phyloP scores from a whole-genome alignment of 2,888 invertebrate species.

The Nipponacmea schrenckii region DNA sequence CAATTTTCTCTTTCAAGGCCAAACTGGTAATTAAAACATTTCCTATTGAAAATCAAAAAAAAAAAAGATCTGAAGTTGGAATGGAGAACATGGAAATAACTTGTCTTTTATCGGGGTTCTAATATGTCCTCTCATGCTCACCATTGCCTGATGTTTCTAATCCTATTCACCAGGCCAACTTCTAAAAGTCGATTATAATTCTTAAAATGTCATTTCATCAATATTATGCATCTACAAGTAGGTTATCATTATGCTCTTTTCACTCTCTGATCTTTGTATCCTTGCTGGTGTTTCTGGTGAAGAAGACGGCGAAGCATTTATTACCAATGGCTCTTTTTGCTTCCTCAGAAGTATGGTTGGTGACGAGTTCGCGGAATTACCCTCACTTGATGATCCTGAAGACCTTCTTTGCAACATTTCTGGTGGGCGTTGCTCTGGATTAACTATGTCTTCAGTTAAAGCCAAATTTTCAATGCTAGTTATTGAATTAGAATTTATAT shows the following conservation, averaged over 20 bases:
- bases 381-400: not conserved
- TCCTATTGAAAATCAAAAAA: too few relatives aligned
- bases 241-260: slow-evolving; percentile 45
- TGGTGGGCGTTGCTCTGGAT: not conserved
- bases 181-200: too few relatives aligned
- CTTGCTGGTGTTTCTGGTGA: not conserved
- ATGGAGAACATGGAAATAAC: too few relatives aligned
- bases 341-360: not conserved
- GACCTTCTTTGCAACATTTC: not conserved
- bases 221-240: slow-evolving; percentile 30
- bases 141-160: too few relatives aligned
- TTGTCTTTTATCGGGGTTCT: too few relatives aligned
- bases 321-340: not conserved
- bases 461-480: slow-evolving; percentile 39
- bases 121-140: too few relatives aligned
- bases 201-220: too few relatives aligned
- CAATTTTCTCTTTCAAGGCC: too few relatives aligned
- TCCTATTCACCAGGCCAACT: too few relatives aligned
- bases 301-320: not conserved
- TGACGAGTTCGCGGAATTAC: not conserved
- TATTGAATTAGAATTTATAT: slow-evolving; percentile 41
- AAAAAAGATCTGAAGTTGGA: too few relatives aligned
- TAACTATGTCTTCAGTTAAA: not conserved
- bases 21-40: too few relatives aligned
- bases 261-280: not conserved